phyloP scores from a whole-genome alignment of 1,140 invertebrate species.

The Theocolax elegans region DNA sequence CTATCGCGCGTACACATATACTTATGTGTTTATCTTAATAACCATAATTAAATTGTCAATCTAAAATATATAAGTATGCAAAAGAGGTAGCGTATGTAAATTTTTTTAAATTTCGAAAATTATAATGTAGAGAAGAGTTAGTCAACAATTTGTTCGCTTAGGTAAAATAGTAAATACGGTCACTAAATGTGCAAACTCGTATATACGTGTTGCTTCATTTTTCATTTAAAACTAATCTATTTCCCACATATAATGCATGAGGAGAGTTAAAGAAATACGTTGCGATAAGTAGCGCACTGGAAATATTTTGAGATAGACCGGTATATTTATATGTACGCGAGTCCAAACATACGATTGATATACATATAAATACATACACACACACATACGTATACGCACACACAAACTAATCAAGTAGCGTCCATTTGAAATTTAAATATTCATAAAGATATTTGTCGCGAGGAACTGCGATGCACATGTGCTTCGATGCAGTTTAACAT shows the following conservation, averaged over 20 bases:
- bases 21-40: no score
- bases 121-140: no score
- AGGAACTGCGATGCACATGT: not conserved
- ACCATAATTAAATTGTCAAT: no score
- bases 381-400: no score
- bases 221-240: not conserved
- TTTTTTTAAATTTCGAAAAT: no score
- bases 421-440: constrained; percentile 29
- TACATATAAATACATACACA: no score
- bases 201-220: not conserved
- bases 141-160: not conserved
- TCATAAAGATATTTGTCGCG: constrained; percentile 30
- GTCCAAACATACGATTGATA: not conserved
- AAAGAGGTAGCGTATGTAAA: not conserved
- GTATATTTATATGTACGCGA: not conserved
- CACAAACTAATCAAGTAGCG: no score
- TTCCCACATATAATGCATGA: not conserved
- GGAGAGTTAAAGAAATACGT: not conserved
- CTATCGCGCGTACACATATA: no score
- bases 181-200: not conserved
- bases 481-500: constrained; percentile 26
- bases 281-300: not conserved
- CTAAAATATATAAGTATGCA: no score
- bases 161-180: not conserved
- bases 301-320: constrained; percentile 9